Evolutionary conservation across 1,140 invertebrate species (phyloP), one percentile per base, ranked within the genome.

Genomic region (Zaprionus vittiger): DNA sequence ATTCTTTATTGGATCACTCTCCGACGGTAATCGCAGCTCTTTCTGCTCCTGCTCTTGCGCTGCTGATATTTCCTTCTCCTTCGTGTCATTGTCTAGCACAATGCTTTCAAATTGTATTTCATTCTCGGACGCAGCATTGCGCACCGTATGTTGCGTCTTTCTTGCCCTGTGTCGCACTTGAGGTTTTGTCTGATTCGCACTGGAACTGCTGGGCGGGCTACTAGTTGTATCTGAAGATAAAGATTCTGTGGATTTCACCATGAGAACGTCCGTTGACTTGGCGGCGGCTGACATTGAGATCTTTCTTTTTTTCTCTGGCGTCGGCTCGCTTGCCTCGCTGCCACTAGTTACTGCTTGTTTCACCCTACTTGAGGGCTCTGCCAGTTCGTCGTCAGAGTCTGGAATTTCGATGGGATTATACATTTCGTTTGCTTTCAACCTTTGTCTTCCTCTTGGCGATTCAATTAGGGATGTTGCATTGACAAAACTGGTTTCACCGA

Each of bases 371-470:
- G 49, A 14, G 0, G 57, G 34, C 9, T 37, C 80, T 12, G 59
- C 17, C 47, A 57, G 57, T 12, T 85, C 83, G n/a, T 85, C 83
- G 14, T 87, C 83, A 24, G 84, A 83, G n/a, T 89, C 84, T 5
- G 76, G 26, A 15, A 87, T 84, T 84, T 89, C 84, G 61, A 87
- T 87, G 0, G 73, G 63, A 55, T 80, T 75, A 55, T 57, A 69
- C 73, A 75, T 75, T 38, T 24, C 15, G 22, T 28, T 63, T 47
- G 7, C 22, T 44, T 24, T n/a, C n/a, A 11, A 28, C 15, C 11
- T 37, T 28, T 3, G 31, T 62, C 14, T 74, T 47, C 59, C 57
- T 60, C 55, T 71, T 73, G 26, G 2, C 57, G 37, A 15, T 4
- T 5, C 5, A 31, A 24, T n/a, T 38, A 34, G 34, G 34, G 22